Evolutionary conservation across 2,888 invertebrate species (phyloP).

Genomic region (Aricia artaxerxes): DNA sequence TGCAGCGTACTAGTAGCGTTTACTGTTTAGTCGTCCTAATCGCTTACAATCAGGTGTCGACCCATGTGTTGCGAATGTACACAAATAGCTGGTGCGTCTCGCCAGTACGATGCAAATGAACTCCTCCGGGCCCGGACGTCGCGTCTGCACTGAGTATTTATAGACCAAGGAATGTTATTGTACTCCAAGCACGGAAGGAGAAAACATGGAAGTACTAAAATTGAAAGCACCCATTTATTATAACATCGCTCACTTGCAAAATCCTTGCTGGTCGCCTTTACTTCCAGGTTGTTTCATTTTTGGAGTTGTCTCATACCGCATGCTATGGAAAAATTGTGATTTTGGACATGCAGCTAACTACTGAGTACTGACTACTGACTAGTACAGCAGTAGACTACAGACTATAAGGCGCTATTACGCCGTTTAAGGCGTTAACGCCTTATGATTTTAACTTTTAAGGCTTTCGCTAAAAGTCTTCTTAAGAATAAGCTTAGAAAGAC

Average conservation of each 20-base stretch:
- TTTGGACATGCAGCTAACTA: too few relatives aligned
- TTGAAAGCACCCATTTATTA: not conserved
- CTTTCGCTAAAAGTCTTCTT: too few relatives aligned
- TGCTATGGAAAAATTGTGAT: too few relatives aligned
- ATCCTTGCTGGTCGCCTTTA: not conserved
- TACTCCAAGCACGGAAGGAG: slow-evolving; percentile 51
- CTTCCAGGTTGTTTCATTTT: not conserved
- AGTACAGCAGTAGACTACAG: too few relatives aligned
- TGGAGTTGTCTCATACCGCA: too few relatives aligned
- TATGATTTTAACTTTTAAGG: too few relatives aligned
- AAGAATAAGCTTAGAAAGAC: too few relatives aligned
- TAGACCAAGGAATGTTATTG: slow-evolving; percentile 70
- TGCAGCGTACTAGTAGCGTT: not conserved
- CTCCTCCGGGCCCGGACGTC: slow-evolving; percentile 52
- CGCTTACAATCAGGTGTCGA: slow-evolving; percentile 1
- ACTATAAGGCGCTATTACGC: too few relatives aligned
- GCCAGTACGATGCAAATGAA: slow-evolving; percentile 65
- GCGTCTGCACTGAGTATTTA: slow-evolving; percentile 61
- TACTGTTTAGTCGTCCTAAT: not conserved
- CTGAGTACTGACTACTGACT: too few relatives aligned
- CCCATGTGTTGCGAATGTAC: not conserved
- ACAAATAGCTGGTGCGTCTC: slow-evolving; percentile 39
- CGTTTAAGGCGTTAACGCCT: too few relatives aligned
- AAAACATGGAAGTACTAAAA: not conserved
- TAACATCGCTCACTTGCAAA: not conserved